Percentiles rank a stretch among this genome's conserved stretches.
These are phyloP conservation scores for Silurus glanis DNA, from an alignment of 2,113 vertebrate genomes.

Conservation along the genomic window DNA sequence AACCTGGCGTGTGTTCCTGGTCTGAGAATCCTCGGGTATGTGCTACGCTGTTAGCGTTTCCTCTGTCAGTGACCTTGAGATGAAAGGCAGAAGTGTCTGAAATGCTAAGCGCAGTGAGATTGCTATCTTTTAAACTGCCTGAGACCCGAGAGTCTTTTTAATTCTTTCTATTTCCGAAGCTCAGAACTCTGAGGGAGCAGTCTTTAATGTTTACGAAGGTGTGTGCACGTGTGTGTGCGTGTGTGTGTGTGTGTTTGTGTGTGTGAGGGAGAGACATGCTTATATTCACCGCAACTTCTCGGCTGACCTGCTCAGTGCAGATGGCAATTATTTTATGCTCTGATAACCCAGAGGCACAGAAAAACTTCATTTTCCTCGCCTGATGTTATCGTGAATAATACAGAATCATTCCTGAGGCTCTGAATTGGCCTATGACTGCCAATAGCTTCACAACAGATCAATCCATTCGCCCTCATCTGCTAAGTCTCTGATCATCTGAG, in stretches of 20 bases:
- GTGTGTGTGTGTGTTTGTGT: neutral
- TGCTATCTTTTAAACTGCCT: conserved; percentile 51
- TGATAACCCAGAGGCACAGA: conserved; percentile 30
- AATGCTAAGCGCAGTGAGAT: conserved; percentile 42
- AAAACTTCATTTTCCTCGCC: conserved; percentile 14
- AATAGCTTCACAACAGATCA: conserved; percentile 14
- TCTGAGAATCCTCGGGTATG: conserved; percentile 2
- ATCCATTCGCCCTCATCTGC: conserved; percentile 5
- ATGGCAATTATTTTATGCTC: conserved; percentile 30
- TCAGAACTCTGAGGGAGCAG: neutral
- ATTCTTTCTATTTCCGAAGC: conserved; percentile 18
- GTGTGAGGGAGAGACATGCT: neutral
- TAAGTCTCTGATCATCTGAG: conserved; percentile 2
- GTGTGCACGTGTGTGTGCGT: neutral
- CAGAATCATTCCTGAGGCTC: conserved; percentile 10
- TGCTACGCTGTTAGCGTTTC: neutral
- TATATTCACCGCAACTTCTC: neutral
- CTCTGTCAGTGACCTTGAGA: conserved; percentile 6
- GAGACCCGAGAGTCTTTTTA: conserved; percentile 20
- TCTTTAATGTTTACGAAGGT: neutral
- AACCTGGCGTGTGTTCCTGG: neutral
- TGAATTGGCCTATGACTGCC: conserved; percentile 9
- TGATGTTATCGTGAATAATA: conserved; percentile 18
- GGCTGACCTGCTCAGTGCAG: conserved; percentile 12
- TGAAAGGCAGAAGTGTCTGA: conserved; percentile 27